Evolutionary conservation across 1,140 invertebrate genomes (phyloP).

Genomic region (Gerris buenoi): DNA sequence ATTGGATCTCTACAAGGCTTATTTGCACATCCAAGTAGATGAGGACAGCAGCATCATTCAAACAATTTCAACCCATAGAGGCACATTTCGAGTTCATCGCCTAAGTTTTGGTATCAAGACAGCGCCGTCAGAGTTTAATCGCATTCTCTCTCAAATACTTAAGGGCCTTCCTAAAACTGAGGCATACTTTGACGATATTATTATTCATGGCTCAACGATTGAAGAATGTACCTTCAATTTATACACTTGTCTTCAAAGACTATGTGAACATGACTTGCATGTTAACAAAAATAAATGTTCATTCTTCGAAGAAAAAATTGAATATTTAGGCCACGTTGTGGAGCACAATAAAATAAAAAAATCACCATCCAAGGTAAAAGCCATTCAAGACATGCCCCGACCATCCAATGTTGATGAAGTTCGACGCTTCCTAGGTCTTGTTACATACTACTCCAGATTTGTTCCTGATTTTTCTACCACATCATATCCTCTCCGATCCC

Average conservation of each 20-base stretch:
- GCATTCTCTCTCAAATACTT: not conserved
- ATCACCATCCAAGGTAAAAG: not conserved
- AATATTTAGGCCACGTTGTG: slow-evolving; percentile 9
- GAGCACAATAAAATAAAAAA: not conserved
- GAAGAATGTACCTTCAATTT: not conserved
- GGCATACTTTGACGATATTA: not conserved
- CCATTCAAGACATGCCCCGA: slow-evolving; percentile 5
- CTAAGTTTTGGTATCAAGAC: not conserved
- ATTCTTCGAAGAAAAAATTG: not conserved
- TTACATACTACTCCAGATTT: slow-evolving; percentile 10
- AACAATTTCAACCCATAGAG: not conserved
- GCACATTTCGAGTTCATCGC: not conserved
- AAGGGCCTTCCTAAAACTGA: not conserved
- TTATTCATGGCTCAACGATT: not conserved
- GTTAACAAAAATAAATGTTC: not conserved
- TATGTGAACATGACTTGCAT: not conserved
- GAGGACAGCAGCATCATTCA: not conserved
- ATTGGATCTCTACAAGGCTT: slow-evolving; percentile 28
- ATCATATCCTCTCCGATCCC: slow-evolving; percentile 7
- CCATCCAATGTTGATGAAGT: slow-evolving; percentile 7
- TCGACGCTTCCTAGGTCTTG: slow-evolving; percentile 2
- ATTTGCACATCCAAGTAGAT: slow-evolving; percentile 25
- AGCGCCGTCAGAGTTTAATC: not conserved
- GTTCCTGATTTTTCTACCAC: slow-evolving; percentile 8
- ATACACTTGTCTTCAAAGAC: not conserved